Base-by-base conservation (phyloP, 2,888 invertebrate species). In the Drosophila planitibia region DNA sequence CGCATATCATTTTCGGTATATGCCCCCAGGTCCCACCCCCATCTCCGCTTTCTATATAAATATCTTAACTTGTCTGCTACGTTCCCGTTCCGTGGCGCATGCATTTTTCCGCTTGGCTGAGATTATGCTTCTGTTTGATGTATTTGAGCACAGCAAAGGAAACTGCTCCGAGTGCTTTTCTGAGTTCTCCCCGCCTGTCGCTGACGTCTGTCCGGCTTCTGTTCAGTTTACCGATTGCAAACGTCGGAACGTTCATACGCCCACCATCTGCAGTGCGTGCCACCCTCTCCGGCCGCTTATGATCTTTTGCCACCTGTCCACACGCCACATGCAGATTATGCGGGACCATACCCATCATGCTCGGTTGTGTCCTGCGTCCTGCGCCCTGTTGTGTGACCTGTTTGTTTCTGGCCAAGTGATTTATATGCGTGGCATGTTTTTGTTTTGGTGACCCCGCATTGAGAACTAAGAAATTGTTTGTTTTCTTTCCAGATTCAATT, bases 111-210 rank as follows among this genome's bases (percentile, higher is more conserved):
- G 82, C 80, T 82, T 73, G 74, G 71, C 74, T 74, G 78, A 85
- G 89, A 88, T 88, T 85, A 85, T 83, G 82, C 70, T 83, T 88
- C 82, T 85, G 85, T 85, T 85, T 85, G 83, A 85, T 85, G 88
- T 88, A 77, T 83, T 87, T 83, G 83, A 85, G 79, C 79, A 69
- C 66, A 74, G 65, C 81, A 70, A 25, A n/a, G 25, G 52, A 68
- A 66, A 79, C 68, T 64, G 82, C 72, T 79, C 51, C 57, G 35
- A 77, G 61, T 68, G 68, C 65, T 62, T 70, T 61, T 69, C 71
- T 60, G 57, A 68, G 62, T 60, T 44, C 57, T 37, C 41, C 6
- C 19, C n/a, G 14, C 37, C 47, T 41, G 53, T 25, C 39, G 28
- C 37, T 65, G 65, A 62, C 62, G 62, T 61, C 53, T 61, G 55